Conservation (phyloP, 92 coral and sea anemone species). For the Siderastrea radians region DNA sequence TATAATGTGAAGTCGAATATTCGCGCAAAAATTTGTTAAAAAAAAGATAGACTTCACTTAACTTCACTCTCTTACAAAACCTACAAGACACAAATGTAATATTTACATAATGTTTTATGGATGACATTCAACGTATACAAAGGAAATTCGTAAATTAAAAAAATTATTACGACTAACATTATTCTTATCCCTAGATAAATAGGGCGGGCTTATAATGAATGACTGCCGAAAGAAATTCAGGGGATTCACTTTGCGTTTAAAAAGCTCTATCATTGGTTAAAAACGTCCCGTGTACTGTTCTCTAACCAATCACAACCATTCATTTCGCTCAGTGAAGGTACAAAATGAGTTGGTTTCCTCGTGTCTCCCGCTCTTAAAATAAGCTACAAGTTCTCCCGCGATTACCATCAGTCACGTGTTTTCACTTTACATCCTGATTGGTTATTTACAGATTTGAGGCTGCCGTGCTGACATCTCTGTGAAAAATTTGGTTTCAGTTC, state of each 20-base stretch:
- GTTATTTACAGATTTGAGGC: not conserved
- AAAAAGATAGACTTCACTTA: slow-evolving; percentile 28
- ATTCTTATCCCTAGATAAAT: not conserved
- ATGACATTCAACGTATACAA: slow-evolving; percentile 22
- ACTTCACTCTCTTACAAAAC: slow-evolving; percentile 20
- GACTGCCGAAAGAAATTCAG: not conserved
- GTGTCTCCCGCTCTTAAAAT: not conserved
- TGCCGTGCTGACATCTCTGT: not conserved
- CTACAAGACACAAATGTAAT: slow-evolving; percentile 5
- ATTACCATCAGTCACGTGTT: not conserved
- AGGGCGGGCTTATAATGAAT: not conserved
- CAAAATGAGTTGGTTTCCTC: not conserved
- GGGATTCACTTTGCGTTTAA: too few relatives aligned
- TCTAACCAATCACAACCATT: not conserved
- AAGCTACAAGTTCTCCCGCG: not conserved
- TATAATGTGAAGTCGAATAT: not conserved
- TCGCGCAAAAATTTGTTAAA: slow-evolving; percentile 16
- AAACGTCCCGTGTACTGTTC: not conserved
- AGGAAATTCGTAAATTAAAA: not conserved
- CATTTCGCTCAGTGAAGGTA: not conserved
- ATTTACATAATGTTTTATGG: slow-evolving; percentile 16
- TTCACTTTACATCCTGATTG: not conserved
- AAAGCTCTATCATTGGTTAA: not conserved
- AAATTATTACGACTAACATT: not conserved
- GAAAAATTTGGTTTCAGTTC: not conserved